Evolutionary conservation across 2,797 vertebrate genomes (phyloP), one percentile per base, ranked within the genome.

Genomic region (Argentina silus): DNA sequence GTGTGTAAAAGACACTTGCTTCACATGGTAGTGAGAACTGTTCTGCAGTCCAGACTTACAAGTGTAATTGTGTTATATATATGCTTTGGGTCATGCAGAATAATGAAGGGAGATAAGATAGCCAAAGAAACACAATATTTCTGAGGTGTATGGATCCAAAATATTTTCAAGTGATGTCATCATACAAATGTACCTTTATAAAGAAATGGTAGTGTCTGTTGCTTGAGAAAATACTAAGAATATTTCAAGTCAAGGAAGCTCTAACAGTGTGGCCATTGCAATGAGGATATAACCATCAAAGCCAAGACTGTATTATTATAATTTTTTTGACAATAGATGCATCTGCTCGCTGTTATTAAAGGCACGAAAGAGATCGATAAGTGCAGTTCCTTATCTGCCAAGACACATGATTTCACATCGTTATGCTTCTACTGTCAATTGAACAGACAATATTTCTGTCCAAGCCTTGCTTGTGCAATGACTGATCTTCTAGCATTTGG

Each of bases 31-130:
- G 81, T 87, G 72, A 89, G 82, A 89, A 88, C 84, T 88, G 90
- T 91, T 93, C 92, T 93, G 89, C 88, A 92, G 91, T 93, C 92
- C 85, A 90, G 85, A 85, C 78, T 78, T 88, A 82, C 60, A 85
- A 82, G 80, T 85, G 87, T 62, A 79, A 76, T 69, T 79, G 67
- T 64, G 69, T 66, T 78, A 67, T 67, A 3, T 79, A 67, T 45
- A 65, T 82, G 76, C 56, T 80, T 77, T 85, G 36, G 78, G 55
- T 87, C 61, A 72, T 84, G 79, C 80, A 76, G 65, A 74, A 70
- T 72, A 87, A 79, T 87, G 51, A 81, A 45, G 69, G 75, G 65
- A 83, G 27, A 27, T 72, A 64, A 64, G 74, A 75, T 78, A 21
- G 74, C 77, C 73, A 86, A 85, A 85, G 64, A n/a, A 79, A 65